Evolutionary conservation across 2,797 vertebrate genomes (phyloP), one percentile per base, ranked within the genome.

Genomic region (Danio tinwini): DNA sequence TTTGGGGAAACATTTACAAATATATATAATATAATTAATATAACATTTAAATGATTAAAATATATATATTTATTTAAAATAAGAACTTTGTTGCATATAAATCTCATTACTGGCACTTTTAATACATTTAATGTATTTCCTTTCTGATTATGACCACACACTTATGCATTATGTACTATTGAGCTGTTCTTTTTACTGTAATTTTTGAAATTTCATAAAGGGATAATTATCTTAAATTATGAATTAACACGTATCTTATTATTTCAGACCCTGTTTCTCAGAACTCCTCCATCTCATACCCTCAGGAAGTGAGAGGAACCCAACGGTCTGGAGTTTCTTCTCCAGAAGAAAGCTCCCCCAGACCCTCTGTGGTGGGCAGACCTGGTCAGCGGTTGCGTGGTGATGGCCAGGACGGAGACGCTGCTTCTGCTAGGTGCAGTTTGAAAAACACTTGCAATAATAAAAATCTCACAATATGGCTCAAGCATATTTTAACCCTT

Each of bases 401-500:
- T 64, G 98, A 99, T 21, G 98, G 98, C 39, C 97, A 99, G 84
- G 98, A 99, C 0, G 96, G 97, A 86, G 98, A 99, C 75, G 95
- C 94, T 7, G 92, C 85, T 29, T 97, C 97, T 56, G 95, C 93
- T 85, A 98, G 96, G 98, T 98, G 45, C 47, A 52, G 5, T 52
- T 13, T 13, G 14, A 2, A 12, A 12, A 52, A 52, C 12, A 52
- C 2, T 52, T 52, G 1, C 9, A 13, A 52, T 52, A 5, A 13
- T 11, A 29, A 29, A 29, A 29, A 11, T 52, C 49, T 11, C 49
- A 11, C 49, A 52, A 29, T 29, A 29, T 29, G 29, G 29, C n/a
- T n/a, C n/a, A n/a, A n/a, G 29, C 29, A 1, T 29, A 29, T 29
- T 1, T 29, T 29, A 1, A 29, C 29, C 29, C 29, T 29, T 1